Evolutionary conservation across 2,113 vertebrate species (phyloP).

Genomic region (Passerina amoena): DNA sequence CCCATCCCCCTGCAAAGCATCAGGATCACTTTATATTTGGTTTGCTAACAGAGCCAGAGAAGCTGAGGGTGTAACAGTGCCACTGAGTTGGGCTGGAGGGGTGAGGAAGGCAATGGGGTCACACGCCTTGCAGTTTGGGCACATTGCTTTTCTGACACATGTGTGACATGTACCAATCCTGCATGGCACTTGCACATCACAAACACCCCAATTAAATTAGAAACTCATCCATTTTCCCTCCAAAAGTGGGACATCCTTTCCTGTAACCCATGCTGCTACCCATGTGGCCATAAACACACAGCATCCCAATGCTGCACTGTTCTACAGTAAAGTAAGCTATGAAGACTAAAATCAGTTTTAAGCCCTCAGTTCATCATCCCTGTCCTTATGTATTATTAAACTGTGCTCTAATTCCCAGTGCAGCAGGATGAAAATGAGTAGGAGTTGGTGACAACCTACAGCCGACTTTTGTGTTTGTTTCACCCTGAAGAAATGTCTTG

Average conservation of each 20-base stretch:
- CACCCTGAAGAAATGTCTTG: background rate
- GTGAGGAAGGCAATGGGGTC: background rate
- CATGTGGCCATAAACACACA: background rate
- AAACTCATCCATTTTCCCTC: background rate
- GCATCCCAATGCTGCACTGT: background rate
- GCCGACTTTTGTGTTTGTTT: background rate
- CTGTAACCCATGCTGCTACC: background rate
- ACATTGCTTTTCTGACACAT: background rate
- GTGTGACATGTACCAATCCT: background rate
- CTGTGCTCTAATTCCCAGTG: background rate
- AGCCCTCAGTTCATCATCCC: background rate
- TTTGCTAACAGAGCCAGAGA: background rate
- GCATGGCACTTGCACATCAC: background rate
- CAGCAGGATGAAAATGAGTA: background rate
- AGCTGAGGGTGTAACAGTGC: background rate
- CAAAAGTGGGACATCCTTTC: background rate
- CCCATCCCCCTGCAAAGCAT: background rate
- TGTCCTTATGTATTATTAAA: background rate
- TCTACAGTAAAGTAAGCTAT: background rate
- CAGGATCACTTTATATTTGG: background rate
- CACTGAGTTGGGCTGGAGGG: background rate
- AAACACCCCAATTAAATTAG: background rate
- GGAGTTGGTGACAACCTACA: background rate
- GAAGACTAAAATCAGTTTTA: background rate
- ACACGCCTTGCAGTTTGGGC: rapidly evolving